These are phyloP conservation scores for Dipodomys stephensi DNA, from an alignment of 2,113 vertebrate species.

Conservation along the genomic window DNA sequence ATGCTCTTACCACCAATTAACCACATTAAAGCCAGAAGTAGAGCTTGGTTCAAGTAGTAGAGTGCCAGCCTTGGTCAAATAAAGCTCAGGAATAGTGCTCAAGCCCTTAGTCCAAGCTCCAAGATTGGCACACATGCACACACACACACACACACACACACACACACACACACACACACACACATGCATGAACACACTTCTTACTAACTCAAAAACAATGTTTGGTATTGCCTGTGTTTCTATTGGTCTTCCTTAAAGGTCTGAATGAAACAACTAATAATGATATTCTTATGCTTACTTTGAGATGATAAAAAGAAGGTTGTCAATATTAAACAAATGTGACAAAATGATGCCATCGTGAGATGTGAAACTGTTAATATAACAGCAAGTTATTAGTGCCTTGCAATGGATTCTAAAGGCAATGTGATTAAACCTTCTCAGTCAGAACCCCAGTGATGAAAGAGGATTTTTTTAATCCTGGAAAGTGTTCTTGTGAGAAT, in stretches of 20 bases:
- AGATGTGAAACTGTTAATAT: constrained; percentile 84
- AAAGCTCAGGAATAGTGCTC: too few relatives aligned
- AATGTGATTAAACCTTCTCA: constrained; percentile 79
- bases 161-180: too few relatives aligned
- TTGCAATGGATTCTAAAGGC: constrained; percentile 70
- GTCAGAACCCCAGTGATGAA: constrained; percentile 64
- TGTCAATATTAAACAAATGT: constrained; percentile 83
- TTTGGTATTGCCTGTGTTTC: background rate
- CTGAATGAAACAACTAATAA: background rate
- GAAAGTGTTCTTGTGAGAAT: constrained; percentile 61
- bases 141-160: too few relatives aligned
- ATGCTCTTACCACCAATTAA: too few relatives aligned
- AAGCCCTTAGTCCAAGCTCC: too few relatives aligned
- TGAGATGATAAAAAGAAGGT: background rate
- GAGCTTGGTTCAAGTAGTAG: too few relatives aligned
- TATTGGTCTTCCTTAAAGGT: constrained; percentile 19
- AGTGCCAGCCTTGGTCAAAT: too few relatives aligned
- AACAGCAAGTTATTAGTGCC: constrained; percentile 81
- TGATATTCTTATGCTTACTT: background rate
- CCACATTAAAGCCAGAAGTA: too few relatives aligned
- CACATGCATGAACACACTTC: too few relatives aligned
- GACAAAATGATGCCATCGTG: constrained; percentile 82
- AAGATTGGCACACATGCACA: too few relatives aligned
- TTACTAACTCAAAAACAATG: background rate
- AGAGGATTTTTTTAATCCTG: constrained; percentile 51